These are phyloP conservation scores for Novumbra hubbsi DNA, from an alignment of 2,797 vertebrate species.

Conservation along the genomic window DNA sequence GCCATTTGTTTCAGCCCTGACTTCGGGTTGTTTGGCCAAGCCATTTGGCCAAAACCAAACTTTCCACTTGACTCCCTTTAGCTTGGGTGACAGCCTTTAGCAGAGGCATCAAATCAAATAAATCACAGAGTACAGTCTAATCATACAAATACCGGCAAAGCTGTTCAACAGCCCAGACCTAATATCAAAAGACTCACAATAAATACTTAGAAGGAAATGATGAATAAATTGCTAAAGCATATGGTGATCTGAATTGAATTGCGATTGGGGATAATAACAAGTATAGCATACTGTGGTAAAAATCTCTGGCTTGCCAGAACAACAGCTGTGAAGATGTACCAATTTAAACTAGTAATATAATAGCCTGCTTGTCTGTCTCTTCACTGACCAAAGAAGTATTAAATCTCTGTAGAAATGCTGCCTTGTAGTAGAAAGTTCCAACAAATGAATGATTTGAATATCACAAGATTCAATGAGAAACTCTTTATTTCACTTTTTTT, in stretches of 20 bases:
- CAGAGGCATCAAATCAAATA: constrained; percentile 5
- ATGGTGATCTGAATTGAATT: constrained; percentile 42
- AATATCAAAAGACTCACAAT: constrained; percentile 44
- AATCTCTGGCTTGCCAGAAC: constrained; percentile 27
- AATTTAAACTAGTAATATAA: constrained; percentile 34
- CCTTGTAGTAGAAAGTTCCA: not conserved
- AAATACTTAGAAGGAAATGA: constrained; percentile 49
- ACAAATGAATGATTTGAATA: not conserved
- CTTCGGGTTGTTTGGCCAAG: not conserved
- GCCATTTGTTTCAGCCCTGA: no score
- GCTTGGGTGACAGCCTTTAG: not conserved
- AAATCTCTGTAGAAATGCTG: not conserved
- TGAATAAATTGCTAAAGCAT: constrained; percentile 46
- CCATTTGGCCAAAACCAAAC: not conserved
- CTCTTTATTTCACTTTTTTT: not conserved
- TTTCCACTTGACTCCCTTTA: not conserved
- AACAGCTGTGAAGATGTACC: constrained; percentile 23
- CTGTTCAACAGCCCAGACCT: constrained; percentile 10
- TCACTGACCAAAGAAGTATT: constrained; percentile 24
- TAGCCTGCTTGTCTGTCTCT: constrained; percentile 38
- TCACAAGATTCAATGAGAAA: not conserved
- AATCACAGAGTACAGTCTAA: not conserved
- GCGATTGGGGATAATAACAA: constrained; percentile 39
- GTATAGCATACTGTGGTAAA: constrained; percentile 23
- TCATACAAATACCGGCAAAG: not conserved